These are phyloP conservation scores for Rhinoraja longicauda DNA, from an alignment of 2,797 vertebrate species.

Conservation along the genomic window DNA sequence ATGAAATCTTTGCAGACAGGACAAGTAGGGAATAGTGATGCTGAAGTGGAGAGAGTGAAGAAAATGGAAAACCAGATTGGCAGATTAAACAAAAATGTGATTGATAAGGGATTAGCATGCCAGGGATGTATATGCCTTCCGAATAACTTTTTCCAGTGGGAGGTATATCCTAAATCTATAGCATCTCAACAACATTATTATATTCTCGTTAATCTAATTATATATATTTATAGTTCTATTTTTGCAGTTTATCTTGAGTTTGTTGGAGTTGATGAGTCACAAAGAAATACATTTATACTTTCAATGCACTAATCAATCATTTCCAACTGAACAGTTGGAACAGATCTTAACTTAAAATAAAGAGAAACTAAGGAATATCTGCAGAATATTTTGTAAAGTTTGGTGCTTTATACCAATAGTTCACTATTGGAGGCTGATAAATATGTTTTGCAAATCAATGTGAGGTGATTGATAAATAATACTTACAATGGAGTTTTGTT, in stretches of 20 bases:
- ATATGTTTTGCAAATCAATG: neutral
- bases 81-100: neutral
- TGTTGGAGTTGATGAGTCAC: neutral
- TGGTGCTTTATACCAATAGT: neutral
- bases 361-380: neutral
- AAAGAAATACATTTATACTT: neutral
- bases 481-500: slow-evolving; percentile 5
- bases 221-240: neutral
- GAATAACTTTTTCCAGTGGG: neutral
- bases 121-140: neutral
- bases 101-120: neutral
- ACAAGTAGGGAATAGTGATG: neutral
- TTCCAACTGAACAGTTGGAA: neutral
- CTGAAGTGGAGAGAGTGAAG: neutral
- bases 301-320: neutral
- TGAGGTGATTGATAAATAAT: slow-evolving; percentile 1
- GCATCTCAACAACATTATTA: neutral
- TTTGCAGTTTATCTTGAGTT: neutral
- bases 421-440: neutral
- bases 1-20: neutral
- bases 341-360: neutral
- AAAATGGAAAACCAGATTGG: neutral
- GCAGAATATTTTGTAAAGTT: neutral
- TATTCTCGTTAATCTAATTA: neutral
- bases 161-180: neutral